Base-by-base conservation (phyloP, 1,140 invertebrate genomes). In the Magallana ariakensis region DNA sequence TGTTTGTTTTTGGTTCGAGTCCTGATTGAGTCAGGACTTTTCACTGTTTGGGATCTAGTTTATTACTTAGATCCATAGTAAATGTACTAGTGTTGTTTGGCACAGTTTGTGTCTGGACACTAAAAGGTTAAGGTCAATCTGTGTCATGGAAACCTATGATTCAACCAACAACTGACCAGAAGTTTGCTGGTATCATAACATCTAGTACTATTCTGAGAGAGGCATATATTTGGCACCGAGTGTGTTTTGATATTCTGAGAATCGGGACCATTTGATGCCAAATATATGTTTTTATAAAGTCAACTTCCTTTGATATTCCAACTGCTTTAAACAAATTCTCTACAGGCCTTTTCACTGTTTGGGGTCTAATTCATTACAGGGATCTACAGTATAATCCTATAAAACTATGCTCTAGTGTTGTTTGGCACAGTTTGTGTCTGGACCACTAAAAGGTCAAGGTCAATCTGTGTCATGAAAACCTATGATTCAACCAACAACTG, bases 351-450 rank as follows among this genome's bases (percentile, higher is more conserved):
- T 33, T 33, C 0, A 33, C 33, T 33, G 33, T 33, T 4, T 33
- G 33, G 1, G 33, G 33, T 33, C 33, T 33, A 33, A 33, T 33
- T 33, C 33, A 33, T 33, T 33, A 1, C 33, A 3, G 33, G 33
- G 33, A 33, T 33, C 33, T 33, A 33, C 33, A 33, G 33, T 33
- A 33, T n/a, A n/a, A n/a, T n/a, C n/a, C n/a, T n/a, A n/a, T n/a
- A n/a, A n/a, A n/a, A n/a, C n/a, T 3, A 33, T 33, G 33, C 33
- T 33, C 1, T 33, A 33, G 33, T 33, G 33, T 81, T 33, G 1
- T 81, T 81, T 81, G 80, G 46, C 80, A 81, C 80, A 81, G 33
- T 81, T 13, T 81, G 80, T 81, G 46, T 81, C 33, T 81, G 54
- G 80, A 81, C n/a, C 62, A 19, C 19, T 3, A 10, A 19, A 70